Base-by-base conservation (phyloP, 2,888 invertebrate species). In the Ectemnius continuus region DNA sequence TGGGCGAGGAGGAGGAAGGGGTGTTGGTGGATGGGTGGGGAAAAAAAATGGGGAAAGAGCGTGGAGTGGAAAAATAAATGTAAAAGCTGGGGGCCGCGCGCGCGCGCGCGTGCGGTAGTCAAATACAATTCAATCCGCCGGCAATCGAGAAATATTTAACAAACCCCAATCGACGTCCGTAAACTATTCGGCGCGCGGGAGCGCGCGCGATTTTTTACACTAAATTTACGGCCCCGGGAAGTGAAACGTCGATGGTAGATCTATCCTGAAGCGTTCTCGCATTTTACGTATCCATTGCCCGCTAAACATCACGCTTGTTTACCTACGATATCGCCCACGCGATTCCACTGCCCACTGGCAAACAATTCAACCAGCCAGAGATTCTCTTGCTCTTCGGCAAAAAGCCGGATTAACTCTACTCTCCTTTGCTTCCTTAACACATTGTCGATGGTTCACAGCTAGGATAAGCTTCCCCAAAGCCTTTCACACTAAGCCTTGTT, bases 221-320 rank as follows among this genome's bases (percentile, higher is more conserved):
- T 59, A 61, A 80, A 76, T 78, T 80, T 79, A 80, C 72, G 65
- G 66, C 56, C 63, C 57, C 73, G 71, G 59, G 65, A 64, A 74
- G 59, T 61, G 79, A 76, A 67, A 71, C 73, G 70, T 78, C 79
- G 77, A 80, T 72, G 70, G 69, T 70, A 70, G 75, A 81, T 80
- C 80, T 80, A 81, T 80, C 75, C 80, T 74, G 69, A 73, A 73
- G 61, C 70, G 65, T 64, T 70, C 59, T 66, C 61, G 52, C 74
- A 61, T 74, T 67, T 66, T 23, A 52, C 67, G 59, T 48, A 57
- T 72, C 48, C 69, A 28, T 26, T 46, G 66, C 45, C 45, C 16
- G 6, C 23, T 16, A 13, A 61, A 67, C 20, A 20, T 18, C 13
- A 11, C 28, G 13, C 36, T 52, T 46, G 56, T 56, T 47, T 48